These are phyloP conservation scores for Psilanteris sp. DNA, from an alignment of 1,140 invertebrate species.

Conservation along the genomic window DNA sequence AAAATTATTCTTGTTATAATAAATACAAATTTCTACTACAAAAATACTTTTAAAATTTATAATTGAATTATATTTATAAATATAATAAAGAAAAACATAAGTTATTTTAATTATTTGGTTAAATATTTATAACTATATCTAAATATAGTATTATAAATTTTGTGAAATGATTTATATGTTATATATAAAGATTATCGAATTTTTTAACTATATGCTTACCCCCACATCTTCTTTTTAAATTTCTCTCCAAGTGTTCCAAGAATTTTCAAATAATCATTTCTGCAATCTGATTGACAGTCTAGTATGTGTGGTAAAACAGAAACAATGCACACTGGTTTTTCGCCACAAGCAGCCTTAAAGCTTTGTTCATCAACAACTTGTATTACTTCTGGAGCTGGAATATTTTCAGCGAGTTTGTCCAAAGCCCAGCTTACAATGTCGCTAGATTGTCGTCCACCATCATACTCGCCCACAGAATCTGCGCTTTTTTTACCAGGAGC, in stretches of 20 bases:
- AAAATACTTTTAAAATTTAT: too few relatives aligned
- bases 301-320: slow-evolving; percentile 97
- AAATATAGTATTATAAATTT: too few relatives aligned
- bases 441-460: slow-evolving; percentile 92
- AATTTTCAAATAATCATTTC: slow-evolving; percentile 92
- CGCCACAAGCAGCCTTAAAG: slow-evolving; percentile 88
- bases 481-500: slow-evolving; percentile 88
- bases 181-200: too few relatives aligned
- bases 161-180: too few relatives aligned
- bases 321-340: slow-evolving; percentile 95
- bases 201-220: slow-evolving; percentile 83
- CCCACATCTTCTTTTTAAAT: slow-evolving; percentile 98
- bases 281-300: slow-evolving; percentile 96
- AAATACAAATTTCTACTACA: too few relatives aligned
- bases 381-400: slow-evolving; percentile 93
- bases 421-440: slow-evolving; percentile 96
- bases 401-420: slow-evolving; percentile 91
- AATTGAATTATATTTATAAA: too few relatives aligned
- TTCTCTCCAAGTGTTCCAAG: slow-evolving; percentile 91
- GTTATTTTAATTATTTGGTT: too few relatives aligned
- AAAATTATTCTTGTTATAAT: too few relatives aligned
- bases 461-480: slow-evolving; percentile 87
- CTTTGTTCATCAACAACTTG: slow-evolving; percentile 82
- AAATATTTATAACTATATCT: too few relatives aligned
- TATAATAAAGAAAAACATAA: too few relatives aligned